A percentile compares a stretch with the other conserved stretches of the same genome.
Evolutionary conservation across 2,888 invertebrate species (phyloP).

Genomic region (Agonum fuliginosum): DNA sequence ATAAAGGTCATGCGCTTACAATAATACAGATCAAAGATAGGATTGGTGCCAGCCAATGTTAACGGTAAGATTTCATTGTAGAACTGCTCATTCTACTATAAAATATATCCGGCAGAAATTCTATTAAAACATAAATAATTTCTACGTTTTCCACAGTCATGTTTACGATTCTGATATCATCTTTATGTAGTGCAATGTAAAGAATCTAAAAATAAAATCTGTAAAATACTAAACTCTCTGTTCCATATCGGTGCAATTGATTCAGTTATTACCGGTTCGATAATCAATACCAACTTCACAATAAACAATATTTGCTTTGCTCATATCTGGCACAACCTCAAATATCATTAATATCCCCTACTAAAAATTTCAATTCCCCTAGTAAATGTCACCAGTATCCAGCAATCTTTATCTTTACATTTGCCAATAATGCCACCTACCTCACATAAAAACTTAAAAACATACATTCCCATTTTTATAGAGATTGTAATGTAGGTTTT

Average conservation of each 20-base stretch:
- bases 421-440: constrained; percentile 30
- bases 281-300: neutral
- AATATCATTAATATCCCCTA: neutral
- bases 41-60: too few relatives aligned
- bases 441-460: constrained; percentile 46
- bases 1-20: too few relatives aligned
- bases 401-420: constrained; percentile 33
- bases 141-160: too few relatives aligned
- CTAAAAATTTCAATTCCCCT: constrained; percentile 8
- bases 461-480: constrained; percentile 40
- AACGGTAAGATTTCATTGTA: too few relatives aligned
- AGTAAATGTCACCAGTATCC: neutral
- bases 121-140: too few relatives aligned
- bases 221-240: too few relatives aligned
- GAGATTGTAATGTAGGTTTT: constrained; percentile 43
- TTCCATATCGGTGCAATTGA: neutral
- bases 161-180: too few relatives aligned
- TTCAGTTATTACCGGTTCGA: neutral
- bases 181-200: too few relatives aligned
- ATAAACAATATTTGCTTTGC: neutral
- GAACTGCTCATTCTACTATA: too few relatives aligned
- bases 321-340: neutral
- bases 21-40: too few relatives aligned
- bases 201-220: too few relatives aligned
- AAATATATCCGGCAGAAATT: too few relatives aligned